Evolutionary conservation across 2,888 invertebrate genomes (phyloP).

Genomic region (Amphipoea oculea): DNA sequence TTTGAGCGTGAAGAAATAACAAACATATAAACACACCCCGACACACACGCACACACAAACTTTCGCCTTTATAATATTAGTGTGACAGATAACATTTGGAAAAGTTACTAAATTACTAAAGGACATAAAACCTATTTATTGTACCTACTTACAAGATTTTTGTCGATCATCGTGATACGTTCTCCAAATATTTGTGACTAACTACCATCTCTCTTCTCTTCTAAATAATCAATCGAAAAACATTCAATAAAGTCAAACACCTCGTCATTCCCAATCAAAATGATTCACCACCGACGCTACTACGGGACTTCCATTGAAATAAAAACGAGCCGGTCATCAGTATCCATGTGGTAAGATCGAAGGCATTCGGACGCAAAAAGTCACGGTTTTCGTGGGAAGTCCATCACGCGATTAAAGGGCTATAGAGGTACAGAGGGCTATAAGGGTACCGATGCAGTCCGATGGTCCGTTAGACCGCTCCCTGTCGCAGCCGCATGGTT

Average conservation of each 20-base stretch:
- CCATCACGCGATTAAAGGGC: slow-evolving; percentile 76
- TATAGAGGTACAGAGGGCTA: slow-evolving; percentile 30
- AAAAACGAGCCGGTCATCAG: slow-evolving; percentile 53
- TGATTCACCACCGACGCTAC: slow-evolving; percentile 39
- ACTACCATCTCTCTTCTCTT: background rate
- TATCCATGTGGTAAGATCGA: slow-evolving; percentile 63
- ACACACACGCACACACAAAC: too few relatives aligned
- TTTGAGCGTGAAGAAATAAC: too few relatives aligned
- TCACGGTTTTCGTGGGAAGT: slow-evolving; percentile 79
- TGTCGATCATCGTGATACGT: too few relatives aligned
- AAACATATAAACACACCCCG: too few relatives aligned
- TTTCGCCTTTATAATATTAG: too few relatives aligned
- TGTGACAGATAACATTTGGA: background rate
- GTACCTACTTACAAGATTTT: background rate
- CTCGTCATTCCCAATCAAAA: slow-evolving; percentile 31
- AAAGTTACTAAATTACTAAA: background rate
- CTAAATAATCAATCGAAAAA: slow-evolving; percentile 38
- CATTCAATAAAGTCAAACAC: slow-evolving; percentile 33
- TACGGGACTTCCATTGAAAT: slow-evolving; percentile 62
- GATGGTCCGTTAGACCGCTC: slow-evolving; percentile 40
- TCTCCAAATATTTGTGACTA: background rate
- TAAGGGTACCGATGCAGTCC: slow-evolving; percentile 11
- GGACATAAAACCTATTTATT: too few relatives aligned
- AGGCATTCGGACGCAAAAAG: slow-evolving; percentile 74
- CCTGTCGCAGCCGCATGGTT: slow-evolving; percentile 32